Base-by-base conservation (phyloP, 64 coral and sea anemone genomes). In the Pachyseris speciosa region DNA sequence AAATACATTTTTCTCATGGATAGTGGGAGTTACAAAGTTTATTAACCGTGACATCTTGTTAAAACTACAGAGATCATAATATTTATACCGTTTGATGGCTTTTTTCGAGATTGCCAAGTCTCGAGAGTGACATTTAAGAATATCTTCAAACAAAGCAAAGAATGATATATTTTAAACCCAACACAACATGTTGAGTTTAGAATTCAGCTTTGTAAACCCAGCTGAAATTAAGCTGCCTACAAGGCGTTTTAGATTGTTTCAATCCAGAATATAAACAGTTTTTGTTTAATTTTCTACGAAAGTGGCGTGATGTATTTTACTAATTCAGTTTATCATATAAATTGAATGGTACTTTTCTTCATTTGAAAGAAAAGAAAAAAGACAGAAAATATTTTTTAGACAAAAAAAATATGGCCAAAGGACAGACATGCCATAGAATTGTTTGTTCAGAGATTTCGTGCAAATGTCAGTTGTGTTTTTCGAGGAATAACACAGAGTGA, bases 151-250 rank as follows among this genome's bases (percentile, higher is more conserved):
- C 2, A 55, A 80, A 60, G 61, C 51, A 61, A 60, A 25, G 19
- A 60, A 7, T 60, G 77, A 61, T 53, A 60, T 80, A 37, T 40
- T 39, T 80, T 32, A 15, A 2, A 9, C 7, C 4, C 7, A 60
- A 80, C 31, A 55, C 26, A 61, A 25, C n/a, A 59, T 80, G 51
- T 80, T 53, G 52, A 80, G 61, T 80, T 61, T 80, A 17, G 11
- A 61, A 61, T 60, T 80, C 77, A 80, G 77, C 77, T 80, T 61
- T 80, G 34, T 80, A 32, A 80, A 80, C 36, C 52, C 50, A 80
- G 51, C 53, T 80, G 53, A 39, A 6, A 61, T 22, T 36, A 76
- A 57, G 8, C 20, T 11, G 8, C 8, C 17, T 17, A 44, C 26
- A 25, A 10, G 32, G 19, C 20, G 13, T 61, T 41, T n/a, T 9